Evolutionary conservation across 2,113 vertebrate species (phyloP).

Genomic region (Orthonyx spaldingii): DNA sequence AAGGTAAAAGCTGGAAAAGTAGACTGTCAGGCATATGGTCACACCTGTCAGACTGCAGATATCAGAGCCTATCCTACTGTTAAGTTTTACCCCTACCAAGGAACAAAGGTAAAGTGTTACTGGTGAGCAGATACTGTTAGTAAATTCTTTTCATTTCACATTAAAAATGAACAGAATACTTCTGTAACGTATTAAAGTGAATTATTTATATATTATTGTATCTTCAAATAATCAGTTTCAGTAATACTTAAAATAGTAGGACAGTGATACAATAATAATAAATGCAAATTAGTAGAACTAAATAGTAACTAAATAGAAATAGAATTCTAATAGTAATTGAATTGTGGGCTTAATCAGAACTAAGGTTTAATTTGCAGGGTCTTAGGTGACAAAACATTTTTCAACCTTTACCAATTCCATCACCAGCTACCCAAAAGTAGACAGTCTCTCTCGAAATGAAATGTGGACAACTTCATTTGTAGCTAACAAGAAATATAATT

Average conservation of each 20-base stretch:
- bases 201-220: not conserved
- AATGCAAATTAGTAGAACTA: not conserved
- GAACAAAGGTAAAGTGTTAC: slow-evolving; percentile 73
- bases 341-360: not conserved
- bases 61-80: slow-evolving; percentile 91
- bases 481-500: not conserved
- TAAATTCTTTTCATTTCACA: not conserved
- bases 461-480: not conserved
- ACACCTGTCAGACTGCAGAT: slow-evolving; percentile 85
- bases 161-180: not conserved
- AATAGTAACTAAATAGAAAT: not conserved
- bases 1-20: slow-evolving; percentile 90
- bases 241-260: not conserved
- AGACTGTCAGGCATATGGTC: slow-evolving; percentile 87
- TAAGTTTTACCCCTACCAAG: slow-evolving; percentile 81
- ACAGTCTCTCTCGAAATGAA: not conserved
- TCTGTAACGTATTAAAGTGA: not conserved
- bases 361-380: not conserved
- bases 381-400: not conserved
- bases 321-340: not conserved
- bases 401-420: not conserved
- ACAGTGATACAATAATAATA: not conserved
- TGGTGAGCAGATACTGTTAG: not conserved
- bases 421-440: not conserved
- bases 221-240: not conserved